These are phyloP conservation scores for Tenthredo livida DNA, from an alignment of 2,888 invertebrate species.

Conservation along the genomic window DNA sequence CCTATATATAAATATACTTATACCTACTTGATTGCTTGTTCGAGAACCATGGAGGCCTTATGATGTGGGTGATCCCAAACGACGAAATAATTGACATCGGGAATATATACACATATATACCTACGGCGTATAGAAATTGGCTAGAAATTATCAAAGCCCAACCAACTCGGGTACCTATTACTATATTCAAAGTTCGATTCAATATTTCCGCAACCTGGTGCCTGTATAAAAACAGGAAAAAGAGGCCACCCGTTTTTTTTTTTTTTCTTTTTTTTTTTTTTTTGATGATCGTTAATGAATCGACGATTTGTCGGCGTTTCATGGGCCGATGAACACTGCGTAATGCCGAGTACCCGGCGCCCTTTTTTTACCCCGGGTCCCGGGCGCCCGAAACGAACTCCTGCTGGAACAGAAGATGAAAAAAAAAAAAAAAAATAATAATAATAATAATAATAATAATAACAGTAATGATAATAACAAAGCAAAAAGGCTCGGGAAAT, in stretches of 20 bases:
- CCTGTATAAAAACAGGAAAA: not conserved
- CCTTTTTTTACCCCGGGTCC: slow-evolving; percentile 47
- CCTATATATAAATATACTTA: not conserved
- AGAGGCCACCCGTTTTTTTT: slow-evolving; percentile 24
- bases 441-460: not conserved
- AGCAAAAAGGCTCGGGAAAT: slow-evolving; percentile 31
- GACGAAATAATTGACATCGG: slow-evolving; percentile 45
- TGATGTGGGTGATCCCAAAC: slow-evolving; percentile 2
- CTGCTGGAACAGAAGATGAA: slow-evolving; percentile 10
- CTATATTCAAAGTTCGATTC: slow-evolving; percentile 23
- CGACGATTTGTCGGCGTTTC: slow-evolving; percentile 70
- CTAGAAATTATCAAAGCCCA: slow-evolving; percentile 42
- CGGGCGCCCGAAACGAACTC: slow-evolving; percentile 47
- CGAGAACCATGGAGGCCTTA: not conserved
- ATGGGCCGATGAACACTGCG: slow-evolving; percentile 61
- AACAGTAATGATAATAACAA: not conserved
- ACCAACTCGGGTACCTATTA: slow-evolving; percentile 1
- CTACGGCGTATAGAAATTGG: not conserved
- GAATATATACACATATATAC: too few relatives aligned
- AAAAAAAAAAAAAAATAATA: slow-evolving; percentile 19
- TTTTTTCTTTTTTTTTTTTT: too few relatives aligned
- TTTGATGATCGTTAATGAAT: slow-evolving; percentile 65
- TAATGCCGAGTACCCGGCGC: slow-evolving; percentile 41
- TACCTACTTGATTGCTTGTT: slow-evolving; percentile 11
- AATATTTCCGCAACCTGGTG: slow-evolving; percentile 12